Evolutionary conservation across 2,797 vertebrate genomes (phyloP).

Genomic region (Sciurus carolinensis): DNA sequence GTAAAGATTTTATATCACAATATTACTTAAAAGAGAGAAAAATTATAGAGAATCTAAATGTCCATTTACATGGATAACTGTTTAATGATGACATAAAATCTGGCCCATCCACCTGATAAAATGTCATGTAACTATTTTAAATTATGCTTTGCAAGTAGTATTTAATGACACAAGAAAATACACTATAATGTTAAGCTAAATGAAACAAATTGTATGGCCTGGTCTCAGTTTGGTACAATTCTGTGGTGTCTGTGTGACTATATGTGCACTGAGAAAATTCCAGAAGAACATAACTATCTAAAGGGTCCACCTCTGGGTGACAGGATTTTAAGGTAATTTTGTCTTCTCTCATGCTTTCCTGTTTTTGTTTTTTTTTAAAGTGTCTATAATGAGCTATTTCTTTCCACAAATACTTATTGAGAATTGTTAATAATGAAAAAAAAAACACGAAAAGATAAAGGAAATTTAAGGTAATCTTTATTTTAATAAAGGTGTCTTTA

Average conservation of each 20-base stretch:
- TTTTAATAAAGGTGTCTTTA: not conserved
- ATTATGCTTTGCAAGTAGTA: conserved; percentile 15
- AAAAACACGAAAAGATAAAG: not conserved
- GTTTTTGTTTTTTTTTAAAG: not conserved
- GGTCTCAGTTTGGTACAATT: conserved; percentile 20
- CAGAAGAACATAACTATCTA: not conserved
- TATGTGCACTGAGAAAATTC: not conserved
- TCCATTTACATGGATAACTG: conserved; percentile 44
- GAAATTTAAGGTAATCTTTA: not conserved
- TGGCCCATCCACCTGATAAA: conserved; percentile 44
- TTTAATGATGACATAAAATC: conserved; percentile 63
- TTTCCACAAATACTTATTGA: conserved; percentile 3
- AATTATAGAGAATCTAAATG: conserved; percentile 37
- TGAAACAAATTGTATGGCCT: not conserved
- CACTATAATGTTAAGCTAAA: conserved; percentile 18
- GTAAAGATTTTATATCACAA: not conserved
- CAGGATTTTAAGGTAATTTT: not conserved
- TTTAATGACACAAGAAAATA: conserved; percentile 67
- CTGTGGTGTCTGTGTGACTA: not conserved
- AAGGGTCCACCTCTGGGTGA: not conserved
- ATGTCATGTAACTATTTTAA: conserved; percentile 45
- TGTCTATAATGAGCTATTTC: conserved; percentile 12
- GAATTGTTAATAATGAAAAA: not conserved
- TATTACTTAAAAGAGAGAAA: conserved; percentile 48
- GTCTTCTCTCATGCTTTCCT: not conserved